Base-by-base conservation (phyloP, 2,888 invertebrate genomes). In the Calameuta pallipes region DNA sequence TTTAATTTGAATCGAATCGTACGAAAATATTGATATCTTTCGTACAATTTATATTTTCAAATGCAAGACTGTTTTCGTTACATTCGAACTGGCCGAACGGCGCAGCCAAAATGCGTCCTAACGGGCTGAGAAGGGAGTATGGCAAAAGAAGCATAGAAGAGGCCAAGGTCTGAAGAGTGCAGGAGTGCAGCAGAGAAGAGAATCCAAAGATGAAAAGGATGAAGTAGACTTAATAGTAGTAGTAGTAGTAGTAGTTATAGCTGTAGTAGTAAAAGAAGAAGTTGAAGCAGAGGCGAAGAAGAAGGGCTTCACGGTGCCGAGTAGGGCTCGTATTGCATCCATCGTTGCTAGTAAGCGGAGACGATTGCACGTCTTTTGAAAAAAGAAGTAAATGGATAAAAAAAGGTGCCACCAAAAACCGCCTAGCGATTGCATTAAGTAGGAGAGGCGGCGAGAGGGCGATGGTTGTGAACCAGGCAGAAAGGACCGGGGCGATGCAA, bases 401-500 rank as follows among this genome's bases (percentile, higher is more conserved):
- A 79, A 41, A 73, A 76, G 78, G 79, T 83, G 86, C 86, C 85
- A 87, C 88, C 88, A 86, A 90, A 90, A 90, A 90, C 87, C 86
- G 87, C 89, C 90, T 90, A 90, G 90, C 89, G 88, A 89, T 89
- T 89, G 89, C 87, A 89, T 89, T 89, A 89, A 88, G 89, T 89
- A 89, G 89, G 85, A 85, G 85, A 84, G 80, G 85, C 82, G 31
- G 31, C 71, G 71, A 56, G 41, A 56, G 13, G 75, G 79, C 82
- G 85, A 85, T 82, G 86, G 81, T 83, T 84, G 82, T 82, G 78
- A 82, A 80, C 73, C 79, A 82, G 76, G 82, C 77, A 82, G 77
- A 83, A 83, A 81, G 83, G 79, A 80, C 75, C 80, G 78, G 76
- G 73, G 78, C 68, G 80, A 75, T 70, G 77, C 71, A 69, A 69